phyloP scores from a whole-genome alignment of 2,113 vertebrate genomes.

The Danionella cerebrum region DNA sequence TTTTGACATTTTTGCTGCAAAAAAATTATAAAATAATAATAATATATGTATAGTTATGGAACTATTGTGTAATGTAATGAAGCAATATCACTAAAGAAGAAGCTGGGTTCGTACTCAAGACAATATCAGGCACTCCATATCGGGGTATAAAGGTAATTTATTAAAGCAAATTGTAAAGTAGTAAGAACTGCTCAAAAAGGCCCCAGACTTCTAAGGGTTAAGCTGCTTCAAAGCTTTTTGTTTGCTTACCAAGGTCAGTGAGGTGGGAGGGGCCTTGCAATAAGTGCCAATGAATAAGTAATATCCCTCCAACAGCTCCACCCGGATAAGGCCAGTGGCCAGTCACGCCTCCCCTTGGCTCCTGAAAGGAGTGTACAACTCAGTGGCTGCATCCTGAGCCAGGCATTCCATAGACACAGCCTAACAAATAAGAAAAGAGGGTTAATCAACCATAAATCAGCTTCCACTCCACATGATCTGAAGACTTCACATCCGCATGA shows the following conservation, averaged over 20 bases:
- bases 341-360: constrained; percentile 51
- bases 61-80: too few species aligned
- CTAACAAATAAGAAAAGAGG: neutral
- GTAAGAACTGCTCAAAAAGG: too few species aligned
- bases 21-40: too few species aligned
- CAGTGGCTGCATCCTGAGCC: constrained; percentile 55
- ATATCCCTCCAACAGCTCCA: constrained; percentile 45
- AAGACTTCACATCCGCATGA: neutral
- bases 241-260: constrained; percentile 56
- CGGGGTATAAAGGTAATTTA: too few species aligned
- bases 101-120: too few species aligned
- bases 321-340: constrained; percentile 48
- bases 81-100: too few species aligned
- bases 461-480: neutral
- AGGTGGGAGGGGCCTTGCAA: constrained; percentile 31
- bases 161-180: too few species aligned
- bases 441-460: neutral
- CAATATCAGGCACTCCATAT: too few species aligned
- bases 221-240: too few species aligned
- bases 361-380: constrained; percentile 45
- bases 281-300: constrained; percentile 41
- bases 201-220: too few species aligned
- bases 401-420: constrained; percentile 53
- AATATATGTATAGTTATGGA: too few species aligned
- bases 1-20: too few species aligned